Conservation (phyloP, 1,140 invertebrate species). For the Ceratosolen solmsi region DNA sequence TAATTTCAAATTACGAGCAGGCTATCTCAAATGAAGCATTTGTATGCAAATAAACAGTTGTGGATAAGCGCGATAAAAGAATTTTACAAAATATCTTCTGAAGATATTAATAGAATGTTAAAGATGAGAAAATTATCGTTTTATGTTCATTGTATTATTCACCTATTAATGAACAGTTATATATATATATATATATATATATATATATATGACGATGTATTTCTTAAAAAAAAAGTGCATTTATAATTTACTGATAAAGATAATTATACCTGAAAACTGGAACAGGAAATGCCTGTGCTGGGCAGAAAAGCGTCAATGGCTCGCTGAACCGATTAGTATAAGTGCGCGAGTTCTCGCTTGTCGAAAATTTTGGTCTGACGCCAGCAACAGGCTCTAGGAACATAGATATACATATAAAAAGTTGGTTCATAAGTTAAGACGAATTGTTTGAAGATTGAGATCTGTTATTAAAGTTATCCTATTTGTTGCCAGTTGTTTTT, state of each 20-base stretch:
- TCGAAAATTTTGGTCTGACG: conserved; percentile 83
- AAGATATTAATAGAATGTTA: neutral
- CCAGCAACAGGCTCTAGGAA: conserved; percentile 82
- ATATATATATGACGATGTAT: neutral
- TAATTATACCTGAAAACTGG: conserved; percentile 75
- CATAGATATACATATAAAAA: conserved; percentile 54
- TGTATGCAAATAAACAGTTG: neutral
- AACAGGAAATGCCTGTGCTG: conserved; percentile 79
- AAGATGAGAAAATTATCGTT: neutral
- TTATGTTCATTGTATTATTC: neutral
- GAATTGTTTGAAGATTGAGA: conserved; percentile 10
- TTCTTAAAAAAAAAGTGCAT: conserved; percentile 1
- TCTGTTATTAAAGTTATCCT: conserved; percentile 6
- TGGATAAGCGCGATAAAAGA: neutral
- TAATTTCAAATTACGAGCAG: neutral
- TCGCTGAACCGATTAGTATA: conserved; percentile 73
- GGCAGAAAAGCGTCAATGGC: conserved; percentile 78
- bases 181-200: too few species aligned
- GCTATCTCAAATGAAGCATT: neutral
- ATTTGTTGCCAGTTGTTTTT: conserved; percentile 24
- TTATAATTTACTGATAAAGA: conserved; percentile 39
- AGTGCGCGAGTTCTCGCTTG: conserved; percentile 77
- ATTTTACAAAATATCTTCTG: neutral
- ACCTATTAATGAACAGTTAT: neutral
- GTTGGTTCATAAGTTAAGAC: neutral